Conservation (phyloP, 1,140 invertebrate genomes). For the Cepaea nemoralis region DNA sequence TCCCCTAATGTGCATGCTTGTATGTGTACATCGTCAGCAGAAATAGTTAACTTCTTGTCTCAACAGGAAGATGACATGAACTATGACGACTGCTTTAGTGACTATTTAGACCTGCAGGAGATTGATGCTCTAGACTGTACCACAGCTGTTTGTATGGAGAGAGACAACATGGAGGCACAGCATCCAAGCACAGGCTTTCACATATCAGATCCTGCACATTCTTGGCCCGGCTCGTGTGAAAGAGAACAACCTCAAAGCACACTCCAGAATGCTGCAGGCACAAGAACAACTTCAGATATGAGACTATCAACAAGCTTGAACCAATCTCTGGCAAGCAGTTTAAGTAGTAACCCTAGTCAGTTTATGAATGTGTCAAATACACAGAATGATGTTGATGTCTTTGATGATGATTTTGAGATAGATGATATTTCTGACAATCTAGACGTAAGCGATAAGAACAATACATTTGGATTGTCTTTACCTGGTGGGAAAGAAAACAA, state of each 20-base stretch:
- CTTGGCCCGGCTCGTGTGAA: neutral
- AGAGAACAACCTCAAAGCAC: neutral
- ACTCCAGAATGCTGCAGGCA: neutral
- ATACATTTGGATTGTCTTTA: too few relatives aligned
- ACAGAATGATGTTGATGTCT: neutral
- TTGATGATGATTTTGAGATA: slow-evolving; percentile 26
- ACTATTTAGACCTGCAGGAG: neutral
- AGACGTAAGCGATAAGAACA: too few relatives aligned
- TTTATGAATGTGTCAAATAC: neutral
- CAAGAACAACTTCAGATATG: neutral
- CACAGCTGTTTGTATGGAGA: neutral
- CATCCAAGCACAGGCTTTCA: neutral
- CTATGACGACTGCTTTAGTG: slow-evolving; percentile 7
- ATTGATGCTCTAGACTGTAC: slow-evolving; percentile 3
- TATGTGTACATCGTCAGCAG: too few relatives aligned
- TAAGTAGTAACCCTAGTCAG: neutral
- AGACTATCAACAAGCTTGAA: neutral
- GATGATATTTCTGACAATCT: neutral
- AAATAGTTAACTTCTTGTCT: too few relatives aligned
- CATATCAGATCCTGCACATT: neutral
- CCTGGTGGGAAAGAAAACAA: too few relatives aligned
- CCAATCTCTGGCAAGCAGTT: neutral
- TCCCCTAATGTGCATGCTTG: too few relatives aligned
- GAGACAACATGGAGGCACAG: too few relatives aligned
- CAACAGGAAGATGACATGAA: neutral